Evolutionary conservation across 2,888 invertebrate genomes (phyloP).

Genomic region (Bugulina stolonifera): DNA sequence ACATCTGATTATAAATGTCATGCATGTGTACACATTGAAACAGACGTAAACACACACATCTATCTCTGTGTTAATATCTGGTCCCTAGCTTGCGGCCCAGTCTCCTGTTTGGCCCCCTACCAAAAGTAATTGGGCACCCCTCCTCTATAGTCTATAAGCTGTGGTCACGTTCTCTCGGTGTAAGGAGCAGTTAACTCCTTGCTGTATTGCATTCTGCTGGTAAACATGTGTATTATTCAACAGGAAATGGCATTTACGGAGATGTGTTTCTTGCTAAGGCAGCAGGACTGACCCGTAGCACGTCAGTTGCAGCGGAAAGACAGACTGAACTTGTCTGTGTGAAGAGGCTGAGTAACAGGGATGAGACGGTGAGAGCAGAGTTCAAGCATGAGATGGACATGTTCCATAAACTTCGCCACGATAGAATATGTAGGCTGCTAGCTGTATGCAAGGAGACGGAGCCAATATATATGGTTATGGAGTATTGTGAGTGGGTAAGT

Average conservation of each 20-base stretch:
- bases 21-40: no score
- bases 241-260: constrained; percentile 85
- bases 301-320: constrained; percentile 30
- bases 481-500: constrained; percentile 86
- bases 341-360: constrained; percentile 47
- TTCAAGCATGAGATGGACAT: constrained; percentile 84
- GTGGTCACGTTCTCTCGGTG: no score
- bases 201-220: no score
- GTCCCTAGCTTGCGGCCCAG: no score
- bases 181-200: no score
- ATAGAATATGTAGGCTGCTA: constrained; percentile 69
- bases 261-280: constrained; percentile 76
- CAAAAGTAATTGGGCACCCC: no score
- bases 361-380: constrained; percentile 57
- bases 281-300: constrained; percentile 51
- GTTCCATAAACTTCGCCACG: constrained; percentile 73
- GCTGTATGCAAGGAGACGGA: constrained; percentile 70
- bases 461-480: constrained; percentile 80
- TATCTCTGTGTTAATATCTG: no score
- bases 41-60: no score
- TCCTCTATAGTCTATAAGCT: no score
- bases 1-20: no score
- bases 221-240: constrained; percentile 29
- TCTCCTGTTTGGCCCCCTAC: no score
- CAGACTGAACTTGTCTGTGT: constrained; percentile 49